These are phyloP conservation scores for Druon quercuslanigerum DNA, from an alignment of 1,140 invertebrate species.

Conservation along the genomic window DNA sequence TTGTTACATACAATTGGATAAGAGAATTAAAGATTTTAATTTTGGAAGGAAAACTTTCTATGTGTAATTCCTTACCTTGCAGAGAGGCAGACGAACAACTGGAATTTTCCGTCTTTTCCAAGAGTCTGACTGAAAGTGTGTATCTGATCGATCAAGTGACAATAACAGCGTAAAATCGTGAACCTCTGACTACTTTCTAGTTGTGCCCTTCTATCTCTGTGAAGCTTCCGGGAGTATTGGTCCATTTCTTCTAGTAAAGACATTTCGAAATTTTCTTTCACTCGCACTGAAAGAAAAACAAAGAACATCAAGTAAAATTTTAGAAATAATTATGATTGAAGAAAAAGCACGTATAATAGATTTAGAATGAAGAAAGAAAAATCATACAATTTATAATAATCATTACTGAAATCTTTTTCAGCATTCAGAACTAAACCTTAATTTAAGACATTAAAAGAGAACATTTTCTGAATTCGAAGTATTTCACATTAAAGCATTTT, in stretches of 20 bases:
- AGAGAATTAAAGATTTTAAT: too few relatives aligned
- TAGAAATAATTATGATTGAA: background rate
- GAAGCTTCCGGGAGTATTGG: conserved; percentile 69
- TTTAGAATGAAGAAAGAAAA: background rate
- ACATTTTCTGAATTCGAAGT: too few relatives aligned
- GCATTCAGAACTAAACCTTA: too few relatives aligned
- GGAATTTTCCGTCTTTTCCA: conserved; percentile 99
- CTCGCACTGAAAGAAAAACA: conserved; percentile 80
- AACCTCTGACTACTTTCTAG: conserved; percentile 77
- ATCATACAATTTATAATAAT: too few relatives aligned
- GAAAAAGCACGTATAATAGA: background rate
- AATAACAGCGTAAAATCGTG: conserved; percentile 85
- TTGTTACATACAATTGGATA: too few relatives aligned
- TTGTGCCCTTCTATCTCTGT: conserved; percentile 65
- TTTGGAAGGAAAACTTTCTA: too few relatives aligned
- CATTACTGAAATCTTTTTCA: too few relatives aligned
- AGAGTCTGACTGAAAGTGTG: conserved; percentile 88
- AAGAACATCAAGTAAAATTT: conserved; percentile 40
- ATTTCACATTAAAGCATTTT: too few relatives aligned
- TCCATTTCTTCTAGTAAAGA: conserved; percentile 80
- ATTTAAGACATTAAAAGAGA: too few relatives aligned
- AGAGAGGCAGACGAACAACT: conserved; percentile 93
- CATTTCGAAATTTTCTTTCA: conserved; percentile 90
- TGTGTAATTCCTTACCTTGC: conserved; percentile 62
- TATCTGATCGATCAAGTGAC: conserved; percentile 89